Conservation (phyloP, 2,797 vertebrate species). For the Sebastes umbrosus region DNA sequence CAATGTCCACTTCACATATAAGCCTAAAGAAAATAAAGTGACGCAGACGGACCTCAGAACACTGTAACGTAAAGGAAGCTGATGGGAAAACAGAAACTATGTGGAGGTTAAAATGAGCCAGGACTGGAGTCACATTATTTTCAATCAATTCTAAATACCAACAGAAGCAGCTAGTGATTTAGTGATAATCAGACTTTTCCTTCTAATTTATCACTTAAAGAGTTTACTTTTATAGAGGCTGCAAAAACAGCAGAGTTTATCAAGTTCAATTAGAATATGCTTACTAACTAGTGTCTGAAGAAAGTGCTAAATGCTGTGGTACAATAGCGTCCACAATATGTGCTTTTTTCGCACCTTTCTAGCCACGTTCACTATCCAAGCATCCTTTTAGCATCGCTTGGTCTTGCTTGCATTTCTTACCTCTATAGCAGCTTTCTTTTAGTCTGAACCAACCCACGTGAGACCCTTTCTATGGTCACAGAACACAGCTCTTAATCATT, state of each 20-base stretch:
- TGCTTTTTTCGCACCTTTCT: background rate
- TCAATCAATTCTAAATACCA: background rate
- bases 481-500: background rate
- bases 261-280: background rate
- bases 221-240: background rate
- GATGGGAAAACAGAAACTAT: background rate
- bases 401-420: background rate
- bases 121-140: background rate
- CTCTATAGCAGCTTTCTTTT: background rate
- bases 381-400: background rate
- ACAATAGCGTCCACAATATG: background rate
- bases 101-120: background rate
- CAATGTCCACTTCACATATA: constrained; percentile 11
- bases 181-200: background rate
- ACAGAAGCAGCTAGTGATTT: background rate
- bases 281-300: background rate
- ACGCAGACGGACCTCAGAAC: background rate
- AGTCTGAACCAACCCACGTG: background rate
- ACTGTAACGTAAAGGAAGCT: background rate
- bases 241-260: background rate
- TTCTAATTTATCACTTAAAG: background rate
- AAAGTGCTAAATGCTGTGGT: background rate
- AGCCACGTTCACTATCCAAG: background rate
- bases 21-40: constrained; percentile 11
- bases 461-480: background rate